These are phyloP conservation scores for Neoscelio sp. DNA, from an alignment of 2,888 invertebrate species.

Conservation along the genomic window DNA sequence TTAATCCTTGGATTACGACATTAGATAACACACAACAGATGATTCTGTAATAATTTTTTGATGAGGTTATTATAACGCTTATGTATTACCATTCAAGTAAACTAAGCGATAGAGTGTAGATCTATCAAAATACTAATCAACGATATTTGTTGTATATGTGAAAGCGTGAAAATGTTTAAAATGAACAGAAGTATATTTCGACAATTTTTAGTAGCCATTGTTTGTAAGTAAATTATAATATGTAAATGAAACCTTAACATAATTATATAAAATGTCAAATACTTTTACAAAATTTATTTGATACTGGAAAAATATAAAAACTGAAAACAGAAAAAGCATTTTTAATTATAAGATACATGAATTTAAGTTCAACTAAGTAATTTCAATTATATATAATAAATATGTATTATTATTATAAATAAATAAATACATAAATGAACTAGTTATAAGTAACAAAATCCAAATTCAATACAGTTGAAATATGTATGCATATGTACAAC, in stretches of 20 bases:
- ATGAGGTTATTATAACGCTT: conserved; percentile 33
- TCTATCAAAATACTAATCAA: not conserved
- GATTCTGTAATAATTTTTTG: conserved; percentile 34
- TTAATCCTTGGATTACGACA: conserved; percentile 56
- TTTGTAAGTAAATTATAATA: conserved; percentile 42
- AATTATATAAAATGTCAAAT: too few relatives aligned
- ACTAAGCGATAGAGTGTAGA: conserved; percentile 34
- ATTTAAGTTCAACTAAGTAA: too few relatives aligned
- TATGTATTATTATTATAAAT: not conserved
- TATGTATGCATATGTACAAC: too few relatives aligned
- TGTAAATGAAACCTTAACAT: too few relatives aligned
- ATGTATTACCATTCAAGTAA: conserved; percentile 41
- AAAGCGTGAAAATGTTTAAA: conserved; percentile 9
- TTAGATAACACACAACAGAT: conserved; percentile 43
- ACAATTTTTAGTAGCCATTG: conserved; percentile 34
- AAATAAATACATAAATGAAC: too few relatives aligned
- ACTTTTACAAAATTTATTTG: too few relatives aligned
- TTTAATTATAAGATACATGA: too few relatives aligned
- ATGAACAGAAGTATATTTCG: conserved; percentile 38
- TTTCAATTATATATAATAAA: too few relatives aligned
- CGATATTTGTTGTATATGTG: not conserved
- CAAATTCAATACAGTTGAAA: too few relatives aligned
- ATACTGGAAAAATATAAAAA: too few relatives aligned
- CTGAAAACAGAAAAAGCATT: too few relatives aligned
- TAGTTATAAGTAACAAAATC: conserved; percentile 29